Base-by-base conservation (phyloP, 2,888 invertebrate genomes). In the Lasioglossum morio region DNA sequence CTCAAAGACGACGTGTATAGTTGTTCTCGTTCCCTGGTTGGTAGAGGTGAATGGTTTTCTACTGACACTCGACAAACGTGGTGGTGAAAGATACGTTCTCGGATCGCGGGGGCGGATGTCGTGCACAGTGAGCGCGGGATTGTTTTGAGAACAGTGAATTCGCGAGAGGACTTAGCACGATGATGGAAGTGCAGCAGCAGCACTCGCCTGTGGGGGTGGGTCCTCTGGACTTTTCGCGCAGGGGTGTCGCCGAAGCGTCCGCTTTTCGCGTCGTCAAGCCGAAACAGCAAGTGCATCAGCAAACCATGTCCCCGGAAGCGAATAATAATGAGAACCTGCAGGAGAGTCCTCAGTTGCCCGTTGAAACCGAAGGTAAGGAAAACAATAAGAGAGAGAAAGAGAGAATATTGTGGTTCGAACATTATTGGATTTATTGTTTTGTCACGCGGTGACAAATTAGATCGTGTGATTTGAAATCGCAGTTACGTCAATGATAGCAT, bases 151-250 rank as follows among this genome's bases (percentile, higher is more conserved):
- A 57, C 27, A 79, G 89, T 84, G 89, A 87, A 53, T 53, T 53
- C 10, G 72, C 72, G 76, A 80, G 84, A 76, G 79, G 60, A 79
- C 69, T 81, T 66, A 75, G 78, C 91, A 93, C 79, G 91, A 94
- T 94, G 94, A 93, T 93, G 93, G 94, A 93, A 91, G 92, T 93
- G 91, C 95, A 95, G 94, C 95, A 95, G 81, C 94, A 95, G 90
- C 95, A 95, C 91, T 95, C 95, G 89, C 94, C 95, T 85, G 95
- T 94, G 81, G 95, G 94, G 91, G 95, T 95, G 85, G 95, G 95
- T 87, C 95, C 95, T 34, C 82, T 95, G 85, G 95, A 95, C 91
- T 95, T 95, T 86, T 95, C 95, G 74, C 93, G 95, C 81, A 92
- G 95, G 82, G 95, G 95, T 57, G 95, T 94, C 82, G 95, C 95